phyloP scores from a whole-genome alignment of 2,888 invertebrate species.

The Tromatobia lineatoria region DNA sequence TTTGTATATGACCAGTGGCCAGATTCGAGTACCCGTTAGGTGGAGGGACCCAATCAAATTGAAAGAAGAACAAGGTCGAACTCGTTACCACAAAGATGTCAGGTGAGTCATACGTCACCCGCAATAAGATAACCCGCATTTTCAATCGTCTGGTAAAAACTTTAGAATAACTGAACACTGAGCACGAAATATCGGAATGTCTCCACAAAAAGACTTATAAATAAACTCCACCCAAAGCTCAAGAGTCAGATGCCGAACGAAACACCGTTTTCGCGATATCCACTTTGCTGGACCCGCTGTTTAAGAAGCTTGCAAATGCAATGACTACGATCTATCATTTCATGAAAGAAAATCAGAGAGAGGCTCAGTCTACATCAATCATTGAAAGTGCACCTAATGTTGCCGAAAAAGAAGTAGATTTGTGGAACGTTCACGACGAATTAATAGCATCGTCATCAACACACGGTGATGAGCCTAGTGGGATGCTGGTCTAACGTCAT shows the following conservation, averaged over 20 bases:
- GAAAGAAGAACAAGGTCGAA: no score
- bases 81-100: slow-evolving; percentile 48
- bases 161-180: background rate
- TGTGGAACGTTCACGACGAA: slow-evolving; percentile 47
- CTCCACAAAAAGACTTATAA: slow-evolving; percentile 16
- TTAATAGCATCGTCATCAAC: slow-evolving; percentile 6
- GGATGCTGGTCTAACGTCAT: background rate
- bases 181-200: slow-evolving; percentile 10
- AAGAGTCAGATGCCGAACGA: slow-evolving; percentile 23
- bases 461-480: slow-evolving; percentile 39
- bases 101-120: slow-evolving; percentile 48
- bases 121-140: slow-evolving; percentile 53
- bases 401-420: slow-evolving; percentile 23
- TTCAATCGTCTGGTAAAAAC: slow-evolving; percentile 31
- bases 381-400: slow-evolving; percentile 2
- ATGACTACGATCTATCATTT: background rate
- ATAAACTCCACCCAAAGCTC: background rate
- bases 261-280: slow-evolving; percentile 30
- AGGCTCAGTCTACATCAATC: background rate
- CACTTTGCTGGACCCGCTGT: slow-evolving; percentile 55
- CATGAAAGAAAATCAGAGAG: background rate
- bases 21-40: no score
- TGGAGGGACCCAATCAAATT: no score
- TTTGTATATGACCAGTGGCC: no score
- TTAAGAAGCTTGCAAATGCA: slow-evolving; percentile 48